Evolutionary conservation across 1,140 invertebrate species (phyloP), one percentile per base, ranked within the genome.

Genomic region (Caenorhabditis briggsae): DNA sequence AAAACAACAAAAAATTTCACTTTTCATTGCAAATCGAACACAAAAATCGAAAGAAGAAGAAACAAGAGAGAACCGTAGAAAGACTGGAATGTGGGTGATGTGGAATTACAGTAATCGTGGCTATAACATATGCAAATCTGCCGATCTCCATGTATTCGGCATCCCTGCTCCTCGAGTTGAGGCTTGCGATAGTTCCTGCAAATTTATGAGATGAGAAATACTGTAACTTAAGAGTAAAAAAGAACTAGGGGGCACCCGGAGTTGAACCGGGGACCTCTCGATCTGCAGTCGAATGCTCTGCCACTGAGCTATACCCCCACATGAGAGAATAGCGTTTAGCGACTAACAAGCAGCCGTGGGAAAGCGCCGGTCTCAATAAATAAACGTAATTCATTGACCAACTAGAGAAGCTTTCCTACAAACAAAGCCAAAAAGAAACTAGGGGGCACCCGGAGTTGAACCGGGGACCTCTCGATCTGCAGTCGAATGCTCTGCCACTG

Each of bases 211-310:
- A 33, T 58, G 2, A 64, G 18, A 0, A 59, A 20, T 59, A 20
- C 8, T 59, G 58, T 25, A n/a, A 0, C 25, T 8, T 3, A 65
- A 33, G 12, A 14, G 33, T 12, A 25, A 65, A 65, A 82, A 74
- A 55, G 59, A 61, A 25, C 14, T 88, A 88, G 87, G 87, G 87
- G 84, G 83, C 87, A 88, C 83, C 87, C 93, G 93, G 93, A 92
- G 90, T 93, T 93, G 93, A 93, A 93, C 93, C 93, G 90, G 93
- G 91, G 93, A 93, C 93, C 93, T 93, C 93, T 93, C 93, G 93
- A 93, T 93, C 92, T 93, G 93, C 93, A 93, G 93, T 93, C 93
- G 92, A 93, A 93, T 93, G 93, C 93, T 93, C 93, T 93, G 92
- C 93, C 93, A 93, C 92, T 93, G 93, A 93, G 93, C 93, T 93